These are phyloP conservation scores for Lonchura striata DNA, from an alignment of 2,113 vertebrate species.

Conservation along the genomic window DNA sequence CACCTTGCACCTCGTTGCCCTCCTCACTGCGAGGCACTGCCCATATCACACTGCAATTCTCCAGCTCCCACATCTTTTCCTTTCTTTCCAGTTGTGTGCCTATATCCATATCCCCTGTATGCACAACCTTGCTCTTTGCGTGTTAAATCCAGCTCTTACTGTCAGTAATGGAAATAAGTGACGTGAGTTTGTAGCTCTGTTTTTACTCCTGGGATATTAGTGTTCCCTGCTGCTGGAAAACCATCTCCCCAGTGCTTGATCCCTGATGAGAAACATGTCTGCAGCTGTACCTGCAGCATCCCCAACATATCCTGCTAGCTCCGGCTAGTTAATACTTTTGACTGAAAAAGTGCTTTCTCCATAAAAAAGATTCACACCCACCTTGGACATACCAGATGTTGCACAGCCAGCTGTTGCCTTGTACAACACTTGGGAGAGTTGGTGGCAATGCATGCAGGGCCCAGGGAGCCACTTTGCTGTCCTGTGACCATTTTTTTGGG, in stretches of 20 bases:
- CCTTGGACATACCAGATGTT: neutral
- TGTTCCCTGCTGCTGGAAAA: neutral
- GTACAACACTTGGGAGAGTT: neutral
- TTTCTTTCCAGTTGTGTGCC: neutral
- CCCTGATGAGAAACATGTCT: neutral
- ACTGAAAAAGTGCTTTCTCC: neutral
- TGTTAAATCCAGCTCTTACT: neutral
- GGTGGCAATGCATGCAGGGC: accelerated
- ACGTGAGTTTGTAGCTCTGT: neutral
- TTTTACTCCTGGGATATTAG: neutral
- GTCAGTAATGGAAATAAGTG: neutral
- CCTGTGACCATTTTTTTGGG: neutral
- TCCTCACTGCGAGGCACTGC: accelerated
- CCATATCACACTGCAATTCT: neutral
- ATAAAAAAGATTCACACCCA: neutral
- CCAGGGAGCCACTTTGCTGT: neutral
- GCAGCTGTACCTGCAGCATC: neutral
- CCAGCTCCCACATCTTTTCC: neutral
- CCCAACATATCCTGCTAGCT: neutral
- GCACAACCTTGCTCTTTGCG: neutral
- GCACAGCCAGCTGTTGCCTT: neutral
- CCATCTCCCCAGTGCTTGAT: neutral
- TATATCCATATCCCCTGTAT: neutral
- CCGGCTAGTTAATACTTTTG: neutral
- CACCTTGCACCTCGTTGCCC: accelerated